Base-by-base conservation (phyloP, 2,888 invertebrate species). In the Sympetrum striolatum region DNA sequence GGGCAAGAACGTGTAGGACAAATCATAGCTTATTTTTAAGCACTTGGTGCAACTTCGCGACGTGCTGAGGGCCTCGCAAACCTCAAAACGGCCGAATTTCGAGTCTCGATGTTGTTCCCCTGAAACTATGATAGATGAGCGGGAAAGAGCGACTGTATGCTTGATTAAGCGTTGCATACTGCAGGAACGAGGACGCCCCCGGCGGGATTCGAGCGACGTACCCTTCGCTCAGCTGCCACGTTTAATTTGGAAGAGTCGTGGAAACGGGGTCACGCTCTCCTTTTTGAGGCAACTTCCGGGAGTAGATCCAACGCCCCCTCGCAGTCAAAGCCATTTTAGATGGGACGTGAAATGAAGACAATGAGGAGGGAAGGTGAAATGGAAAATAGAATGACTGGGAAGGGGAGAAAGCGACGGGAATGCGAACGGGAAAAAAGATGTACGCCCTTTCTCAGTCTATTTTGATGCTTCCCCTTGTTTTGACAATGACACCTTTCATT, bases 191-290 rank as follows among this genome's bases (percentile, higher is more conserved):
- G 82, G 82, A 82, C 82, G 37, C 58, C 31, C 58, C 82, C 82
- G 58, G 35, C 82, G 82, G 82, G 82, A 82, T 44, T 31, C 58
- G 82, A 82, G 35, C 15, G 58, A 58, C 53, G 58, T 58, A 58
- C 82, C 82, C 31, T 35, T 31, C 82, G 8, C 86, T 37, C 60
- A 37, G 37, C 35, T 37, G 60, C 86, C 58, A 31, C 35, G 53
- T 58, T 86, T 39, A 35, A 64, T 60, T 48, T 60, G 60, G 60
- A 64, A 60, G 37, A 37, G 35, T 86, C 60, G n/a, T 8, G 86
- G n/a, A 86, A 86, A 86, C 86, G 86, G 31, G 86, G 86, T 86
- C 86, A 60, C 86, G 37, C 60, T 64, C 58, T 35, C 82, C 44
- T 82, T 82, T 86, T 60, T 73, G 64, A 64, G 64, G n/a, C 73